phyloP scores from a whole-genome alignment of 2,888 invertebrate genomes.

The Vandiemenella viatica region DNA sequence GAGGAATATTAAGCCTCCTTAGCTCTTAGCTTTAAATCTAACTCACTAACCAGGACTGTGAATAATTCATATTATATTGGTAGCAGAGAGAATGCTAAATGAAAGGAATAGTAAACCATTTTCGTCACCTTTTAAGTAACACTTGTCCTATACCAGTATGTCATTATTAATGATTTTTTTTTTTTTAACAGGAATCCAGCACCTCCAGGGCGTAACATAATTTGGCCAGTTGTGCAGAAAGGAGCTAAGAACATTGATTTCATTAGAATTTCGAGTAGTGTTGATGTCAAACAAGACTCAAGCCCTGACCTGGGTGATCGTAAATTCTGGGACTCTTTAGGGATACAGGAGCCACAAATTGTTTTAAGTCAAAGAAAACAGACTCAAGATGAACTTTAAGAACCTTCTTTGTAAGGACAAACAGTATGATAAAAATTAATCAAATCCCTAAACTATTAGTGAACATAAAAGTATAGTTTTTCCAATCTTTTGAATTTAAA shows the following conservation, averaged over 20 bases:
- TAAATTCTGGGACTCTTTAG: constrained; percentile 44
- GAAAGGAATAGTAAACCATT: too few species aligned
- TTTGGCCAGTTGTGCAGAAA: constrained; percentile 25
- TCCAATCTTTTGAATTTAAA: too few species aligned
- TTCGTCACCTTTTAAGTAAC: background rate
- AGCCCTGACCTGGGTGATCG: constrained; percentile 37
- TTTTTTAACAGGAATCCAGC: constrained; percentile 24
- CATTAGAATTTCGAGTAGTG: constrained; percentile 36
- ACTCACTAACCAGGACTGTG: too few species aligned
- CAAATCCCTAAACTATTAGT: too few species aligned
- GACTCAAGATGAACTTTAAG: background rate
- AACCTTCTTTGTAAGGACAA: too few species aligned
- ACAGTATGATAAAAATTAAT: too few species aligned
- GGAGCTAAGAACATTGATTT: constrained; percentile 32
- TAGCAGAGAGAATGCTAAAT: too few species aligned
- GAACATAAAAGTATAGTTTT: too few species aligned
- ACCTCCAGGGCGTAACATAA: background rate
- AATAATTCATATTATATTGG: too few species aligned
- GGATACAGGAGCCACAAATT: constrained; percentile 32
- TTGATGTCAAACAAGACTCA: constrained; percentile 27
- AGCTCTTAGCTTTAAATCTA: too few species aligned
- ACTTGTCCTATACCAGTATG: background rate
- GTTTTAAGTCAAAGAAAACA: background rate
- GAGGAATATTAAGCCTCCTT: too few species aligned
- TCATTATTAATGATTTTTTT: background rate